Percentiles rank a stretch among this genome's conserved stretches.
These are phyloP conservation scores for Crypturellus undulatus DNA, from an alignment of 2,113 vertebrate species.

Conservation along the genomic window DNA sequence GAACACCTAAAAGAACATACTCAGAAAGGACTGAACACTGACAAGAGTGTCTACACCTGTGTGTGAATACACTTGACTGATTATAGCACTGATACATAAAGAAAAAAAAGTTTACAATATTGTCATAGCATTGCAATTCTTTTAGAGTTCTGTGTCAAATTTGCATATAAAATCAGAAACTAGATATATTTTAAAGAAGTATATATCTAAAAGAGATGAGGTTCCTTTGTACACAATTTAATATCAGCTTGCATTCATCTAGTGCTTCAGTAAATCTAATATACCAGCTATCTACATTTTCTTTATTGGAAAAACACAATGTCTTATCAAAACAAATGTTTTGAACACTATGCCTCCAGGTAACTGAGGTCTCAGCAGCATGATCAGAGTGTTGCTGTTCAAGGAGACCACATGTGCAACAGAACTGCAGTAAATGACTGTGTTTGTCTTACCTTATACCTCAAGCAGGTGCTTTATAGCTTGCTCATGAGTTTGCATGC, in stretches of 20 bases:
- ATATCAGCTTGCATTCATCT: not conserved
- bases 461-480: not conserved
- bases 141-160: not conserved
- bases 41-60: not conserved
- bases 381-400: not conserved
- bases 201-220: not conserved
- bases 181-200: not conserved
- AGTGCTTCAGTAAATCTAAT: not conserved
- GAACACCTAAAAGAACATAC: not conserved
- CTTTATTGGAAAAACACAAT: not conserved
- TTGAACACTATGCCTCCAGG: not conserved
- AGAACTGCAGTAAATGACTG: not conserved
- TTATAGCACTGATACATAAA: not conserved
- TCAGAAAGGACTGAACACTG: not conserved
- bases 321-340: not conserved
- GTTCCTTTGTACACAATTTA: not conserved
- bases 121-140: not conserved
- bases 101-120: not conserved
- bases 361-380: not conserved
- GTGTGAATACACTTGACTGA: not conserved
- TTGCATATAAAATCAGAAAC: not conserved
- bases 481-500: not conserved
- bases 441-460: not conserved
- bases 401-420: not conserved
- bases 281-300: not conserved